Conservation (phyloP, 2,888 invertebrate species). For the Lucinisca nassula region DNA sequence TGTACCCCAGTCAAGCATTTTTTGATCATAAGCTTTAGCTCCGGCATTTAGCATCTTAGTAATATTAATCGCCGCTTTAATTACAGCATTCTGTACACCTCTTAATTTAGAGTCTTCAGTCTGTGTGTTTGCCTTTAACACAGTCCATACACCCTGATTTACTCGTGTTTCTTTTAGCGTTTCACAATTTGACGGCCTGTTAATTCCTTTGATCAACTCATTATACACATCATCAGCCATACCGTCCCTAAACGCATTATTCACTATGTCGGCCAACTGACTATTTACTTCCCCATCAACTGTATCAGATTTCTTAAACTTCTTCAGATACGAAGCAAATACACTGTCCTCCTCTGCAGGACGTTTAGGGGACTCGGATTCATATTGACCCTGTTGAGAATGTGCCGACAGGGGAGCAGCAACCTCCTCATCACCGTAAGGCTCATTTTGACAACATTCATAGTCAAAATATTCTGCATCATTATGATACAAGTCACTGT, state of each 20-base stretch:
- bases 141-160: slow-evolving; percentile 3
- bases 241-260: not conserved
- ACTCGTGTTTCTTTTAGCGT: slow-evolving; percentile 7
- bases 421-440: no score
- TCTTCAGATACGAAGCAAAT: not conserved
- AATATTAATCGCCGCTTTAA: not conserved
- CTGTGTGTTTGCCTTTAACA: not conserved
- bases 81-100: not conserved
- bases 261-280: not conserved
- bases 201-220: not conserved
- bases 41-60: not conserved
- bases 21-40: not conserved
- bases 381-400: no score
- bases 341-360: not conserved
- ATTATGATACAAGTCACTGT: no score
- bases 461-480: no score
- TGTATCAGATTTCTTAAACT: not conserved
- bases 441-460: no score
- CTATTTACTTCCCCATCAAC: not conserved
- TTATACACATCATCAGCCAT: slow-evolving; percentile 13
- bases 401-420: no score
- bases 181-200: not conserved
- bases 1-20: not conserved
- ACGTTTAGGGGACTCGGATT: no score
- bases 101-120: slow-evolving; percentile 6